A percentile compares a stretch with the other conserved stretches of the same genome.
Conservation (phyloP, 2,888 invertebrate genomes). For the Bugulina stolonifera region DNA sequence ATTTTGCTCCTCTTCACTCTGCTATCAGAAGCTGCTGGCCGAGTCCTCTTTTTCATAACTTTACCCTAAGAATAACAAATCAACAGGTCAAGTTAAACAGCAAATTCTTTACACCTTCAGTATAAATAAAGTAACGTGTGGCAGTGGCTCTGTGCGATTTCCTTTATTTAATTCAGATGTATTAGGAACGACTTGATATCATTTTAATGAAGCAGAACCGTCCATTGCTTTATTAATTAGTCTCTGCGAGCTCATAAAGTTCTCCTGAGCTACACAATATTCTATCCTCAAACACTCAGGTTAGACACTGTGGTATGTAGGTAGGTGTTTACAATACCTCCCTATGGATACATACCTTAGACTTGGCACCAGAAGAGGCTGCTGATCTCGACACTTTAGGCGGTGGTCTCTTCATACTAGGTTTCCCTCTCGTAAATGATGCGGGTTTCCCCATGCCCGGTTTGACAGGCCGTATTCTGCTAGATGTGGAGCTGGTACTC, state of each 20-base stretch:
- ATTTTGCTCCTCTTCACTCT: constrained; percentile 11
- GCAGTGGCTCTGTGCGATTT: background rate
- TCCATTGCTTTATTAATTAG: too few relatives aligned
- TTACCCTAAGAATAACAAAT: constrained; percentile 18
- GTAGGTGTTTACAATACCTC: too few relatives aligned
- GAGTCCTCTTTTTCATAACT: constrained; percentile 13
- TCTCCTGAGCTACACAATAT: too few relatives aligned
- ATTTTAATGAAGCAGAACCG: too few relatives aligned
- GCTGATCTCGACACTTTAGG: background rate
- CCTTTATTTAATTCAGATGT: too few relatives aligned
- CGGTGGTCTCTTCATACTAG: background rate
- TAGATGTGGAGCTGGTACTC: constrained; percentile 8
- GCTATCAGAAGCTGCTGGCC: background rate
- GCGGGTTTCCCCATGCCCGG: constrained; percentile 17
- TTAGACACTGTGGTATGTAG: too few relatives aligned
- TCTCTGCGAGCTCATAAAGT: too few relatives aligned
- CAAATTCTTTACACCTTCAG: background rate
- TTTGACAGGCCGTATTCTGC: constrained; percentile 13
- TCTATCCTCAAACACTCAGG: too few relatives aligned
- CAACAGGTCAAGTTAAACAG: background rate
- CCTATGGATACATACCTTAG: background rate
- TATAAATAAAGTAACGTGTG: background rate
- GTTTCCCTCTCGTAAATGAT: constrained; percentile 7
- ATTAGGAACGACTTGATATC: too few relatives aligned
- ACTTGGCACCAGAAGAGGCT: background rate